Evolutionary conservation across 2,113 vertebrate species (phyloP).

Genomic region (Anguilla japonica): DNA sequence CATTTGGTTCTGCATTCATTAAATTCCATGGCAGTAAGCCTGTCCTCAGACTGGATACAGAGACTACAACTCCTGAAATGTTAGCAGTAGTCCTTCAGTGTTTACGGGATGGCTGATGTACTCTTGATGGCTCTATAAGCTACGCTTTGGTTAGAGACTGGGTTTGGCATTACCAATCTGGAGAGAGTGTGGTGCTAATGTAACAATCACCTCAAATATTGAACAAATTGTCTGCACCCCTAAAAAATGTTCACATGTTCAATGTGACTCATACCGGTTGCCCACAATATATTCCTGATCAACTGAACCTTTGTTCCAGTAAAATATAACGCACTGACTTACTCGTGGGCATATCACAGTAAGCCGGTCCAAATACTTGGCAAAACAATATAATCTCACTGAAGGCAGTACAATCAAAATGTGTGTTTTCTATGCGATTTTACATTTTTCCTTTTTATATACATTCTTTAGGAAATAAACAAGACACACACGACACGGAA

Average conservation of each 20-base stretch:
- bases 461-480: slow-evolving; percentile 46
- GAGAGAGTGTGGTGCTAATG: not conserved
- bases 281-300: not conserved
- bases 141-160: slow-evolving; percentile 18
- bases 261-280: slow-evolving; percentile 20
- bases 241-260: not conserved
- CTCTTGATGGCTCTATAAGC: not conserved
- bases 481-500: slow-evolving; percentile 43
- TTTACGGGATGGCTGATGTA: not conserved
- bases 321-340: slow-evolving; percentile 21
- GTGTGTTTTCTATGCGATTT: slow-evolving; percentile 38
- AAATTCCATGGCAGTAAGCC: slow-evolving; percentile 30
- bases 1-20: slow-evolving; percentile 54
- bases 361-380: slow-evolving; percentile 38
- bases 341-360: slow-evolving; percentile 19
- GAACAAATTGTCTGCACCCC: not conserved
- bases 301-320: slow-evolving; percentile 16
- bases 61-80: not conserved
- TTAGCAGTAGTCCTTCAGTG: not conserved
- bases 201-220: not conserved
- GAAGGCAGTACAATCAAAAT: slow-evolving; percentile 48
- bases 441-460: slow-evolving; percentile 48
- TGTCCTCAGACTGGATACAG: not conserved
- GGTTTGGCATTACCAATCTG: slow-evolving; percentile 7
- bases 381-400: slow-evolving; percentile 40